Evolutionary conservation across 2,888 invertebrate species (phyloP).

Genomic region (Chrysopilus asiliformis): DNA sequence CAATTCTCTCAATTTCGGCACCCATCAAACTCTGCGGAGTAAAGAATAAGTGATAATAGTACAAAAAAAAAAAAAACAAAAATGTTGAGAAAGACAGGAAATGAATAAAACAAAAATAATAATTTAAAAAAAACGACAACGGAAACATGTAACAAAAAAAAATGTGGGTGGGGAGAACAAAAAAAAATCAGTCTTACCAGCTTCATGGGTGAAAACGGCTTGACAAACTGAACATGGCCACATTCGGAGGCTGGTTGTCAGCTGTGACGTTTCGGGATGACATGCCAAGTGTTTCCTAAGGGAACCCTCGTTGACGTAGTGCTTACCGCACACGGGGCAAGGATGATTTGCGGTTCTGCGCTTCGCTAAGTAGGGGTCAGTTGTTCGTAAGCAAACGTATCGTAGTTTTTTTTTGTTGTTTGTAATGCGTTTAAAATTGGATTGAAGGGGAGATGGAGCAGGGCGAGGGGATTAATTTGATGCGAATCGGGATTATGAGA

Average conservation of each 20-base stretch:
- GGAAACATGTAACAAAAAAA: no score
- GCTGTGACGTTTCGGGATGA: constrained; percentile 80
- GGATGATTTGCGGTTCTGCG: constrained; percentile 89
- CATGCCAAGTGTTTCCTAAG: constrained; percentile 85
- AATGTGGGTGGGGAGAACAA: no score
- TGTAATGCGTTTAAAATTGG: constrained; percentile 18
- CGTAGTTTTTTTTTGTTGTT: constrained; percentile 10
- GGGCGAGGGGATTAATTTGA: constrained; percentile 19
- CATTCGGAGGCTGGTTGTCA: constrained; percentile 79
- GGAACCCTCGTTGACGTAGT: constrained; percentile 89
- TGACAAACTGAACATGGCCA: constrained; percentile 94
- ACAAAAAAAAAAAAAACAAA: no score
- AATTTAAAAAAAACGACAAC: no score
- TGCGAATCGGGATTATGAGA: constrained; percentile 12
- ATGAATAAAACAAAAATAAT: no score
- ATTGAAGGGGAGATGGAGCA: constrained; percentile 5
- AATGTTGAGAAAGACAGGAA: no score
- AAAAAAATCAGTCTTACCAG: no score
- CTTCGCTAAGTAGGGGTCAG: constrained; percentile 79
- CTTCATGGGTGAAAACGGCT: constrained; percentile 89
- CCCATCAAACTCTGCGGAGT: no score
- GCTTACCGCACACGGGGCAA: constrained; percentile 89
- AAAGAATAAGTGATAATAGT: no score
- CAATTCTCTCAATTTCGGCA: no score
- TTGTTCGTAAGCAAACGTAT: constrained; percentile 30